Conservation (phyloP, 2,797 vertebrate genomes). For the Eulemur albifrons region DNA sequence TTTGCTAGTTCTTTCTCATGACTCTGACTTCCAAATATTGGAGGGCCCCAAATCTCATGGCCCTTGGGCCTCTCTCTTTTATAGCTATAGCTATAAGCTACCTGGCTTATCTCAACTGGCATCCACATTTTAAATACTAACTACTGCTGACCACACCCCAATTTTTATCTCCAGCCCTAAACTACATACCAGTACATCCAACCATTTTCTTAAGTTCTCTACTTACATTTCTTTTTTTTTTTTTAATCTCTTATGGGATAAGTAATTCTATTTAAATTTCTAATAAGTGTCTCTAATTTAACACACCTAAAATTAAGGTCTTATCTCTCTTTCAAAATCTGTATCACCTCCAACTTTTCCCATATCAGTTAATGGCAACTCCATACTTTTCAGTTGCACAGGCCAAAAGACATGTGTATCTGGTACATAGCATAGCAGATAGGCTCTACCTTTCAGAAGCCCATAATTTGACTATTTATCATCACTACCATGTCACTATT, state of each 20-base stretch:
- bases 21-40: not conserved
- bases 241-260: too few relatives aligned
- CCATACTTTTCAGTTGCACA: not conserved
- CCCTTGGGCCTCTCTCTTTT: not conserved
- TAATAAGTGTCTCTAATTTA: not conserved
- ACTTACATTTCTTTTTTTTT: not conserved
- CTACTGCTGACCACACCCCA: not conserved
- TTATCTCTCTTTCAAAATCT: not conserved
- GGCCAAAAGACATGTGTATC: not conserved
- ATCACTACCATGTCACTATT: not conserved
- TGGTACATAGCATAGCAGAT: not conserved
- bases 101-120: not conserved
- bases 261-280: not conserved
- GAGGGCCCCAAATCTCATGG: not conserved
- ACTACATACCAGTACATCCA: not conserved
- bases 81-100: not conserved
- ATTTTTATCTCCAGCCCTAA: not conserved
- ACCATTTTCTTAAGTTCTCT: not conserved
- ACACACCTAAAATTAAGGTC: not conserved
- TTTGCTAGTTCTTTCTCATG: not conserved
- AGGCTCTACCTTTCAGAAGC: not conserved
- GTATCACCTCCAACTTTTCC: not conserved
- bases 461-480: not conserved
- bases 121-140: not conserved
- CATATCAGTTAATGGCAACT: not conserved